phyloP scores from a whole-genome alignment of 2,797 vertebrate genomes.

The Ateles fusciceps region DNA sequence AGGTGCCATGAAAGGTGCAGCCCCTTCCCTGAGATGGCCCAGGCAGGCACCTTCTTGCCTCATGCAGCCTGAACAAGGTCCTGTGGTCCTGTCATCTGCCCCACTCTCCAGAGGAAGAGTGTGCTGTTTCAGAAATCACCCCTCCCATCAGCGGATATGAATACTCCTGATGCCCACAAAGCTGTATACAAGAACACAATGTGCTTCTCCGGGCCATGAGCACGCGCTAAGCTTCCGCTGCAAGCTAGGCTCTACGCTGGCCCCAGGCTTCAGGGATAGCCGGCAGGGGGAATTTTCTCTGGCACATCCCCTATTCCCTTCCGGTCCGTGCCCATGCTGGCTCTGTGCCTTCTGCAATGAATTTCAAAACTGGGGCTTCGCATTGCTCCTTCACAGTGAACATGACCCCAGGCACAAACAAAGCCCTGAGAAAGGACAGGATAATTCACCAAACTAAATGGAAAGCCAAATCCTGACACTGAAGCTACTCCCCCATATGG shows the following conservation, averaged over 20 bases:
- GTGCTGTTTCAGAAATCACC: background rate
- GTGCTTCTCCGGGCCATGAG: rapidly evolving
- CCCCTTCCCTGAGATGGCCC: background rate
- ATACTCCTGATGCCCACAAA: background rate
- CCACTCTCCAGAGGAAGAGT: background rate
- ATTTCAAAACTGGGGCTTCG: background rate
- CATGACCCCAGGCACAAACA: background rate
- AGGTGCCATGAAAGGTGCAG: background rate
- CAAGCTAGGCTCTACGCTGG: background rate
- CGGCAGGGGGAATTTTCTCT: background rate
- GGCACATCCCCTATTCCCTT: background rate
- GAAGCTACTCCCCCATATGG: rapidly evolving
- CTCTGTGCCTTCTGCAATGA: background rate
- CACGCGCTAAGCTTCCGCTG: background rate
- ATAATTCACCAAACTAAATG: background rate
- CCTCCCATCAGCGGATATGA: rapidly evolving
- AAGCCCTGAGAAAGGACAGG: background rate
- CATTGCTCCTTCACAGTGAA: background rate
- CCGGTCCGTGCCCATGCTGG: rapidly evolving
- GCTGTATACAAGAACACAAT: background rate
- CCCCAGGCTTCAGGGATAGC: background rate
- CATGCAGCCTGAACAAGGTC: too few relatives aligned
- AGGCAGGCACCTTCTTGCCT: too few relatives aligned
- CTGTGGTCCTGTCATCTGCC: background rate
- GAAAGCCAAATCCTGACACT: background rate